phyloP scores from a whole-genome alignment of 2,797 vertebrate species.

The Oryzias dopingdopingensis region DNA sequence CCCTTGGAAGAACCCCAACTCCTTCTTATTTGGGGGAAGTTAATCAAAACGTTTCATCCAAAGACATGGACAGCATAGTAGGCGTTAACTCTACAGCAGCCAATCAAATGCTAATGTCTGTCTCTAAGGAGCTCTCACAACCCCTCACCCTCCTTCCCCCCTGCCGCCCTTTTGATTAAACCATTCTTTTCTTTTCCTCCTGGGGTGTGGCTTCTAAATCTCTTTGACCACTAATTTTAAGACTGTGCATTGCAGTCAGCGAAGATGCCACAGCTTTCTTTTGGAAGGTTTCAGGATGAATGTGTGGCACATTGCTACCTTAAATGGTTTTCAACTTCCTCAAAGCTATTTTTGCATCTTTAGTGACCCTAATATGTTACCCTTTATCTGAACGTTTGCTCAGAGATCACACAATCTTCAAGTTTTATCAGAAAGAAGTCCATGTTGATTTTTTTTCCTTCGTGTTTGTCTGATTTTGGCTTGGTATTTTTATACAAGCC shows the following conservation, averaged over 20 bases:
- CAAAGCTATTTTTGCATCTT: background rate
- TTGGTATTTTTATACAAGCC: background rate
- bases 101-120: constrained; percentile 64
- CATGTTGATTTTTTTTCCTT: background rate
- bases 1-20: too few relatives aligned
- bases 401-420: background rate
- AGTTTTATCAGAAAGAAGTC: background rate
- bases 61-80: constrained; percentile 39
- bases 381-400: background rate
- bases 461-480: background rate
- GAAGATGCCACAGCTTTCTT: constrained; percentile 13
- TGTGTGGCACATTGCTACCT: background rate
- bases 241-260: constrained; percentile 29
- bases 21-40: constrained; percentile 9
- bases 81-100: constrained; percentile 56
- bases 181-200: constrained; percentile 46
- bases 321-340: constrained; percentile 14
- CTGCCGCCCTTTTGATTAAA: constrained; percentile 53
- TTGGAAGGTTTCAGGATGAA: constrained; percentile 38
- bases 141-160: constrained; percentile 31
- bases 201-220: constrained; percentile 26
- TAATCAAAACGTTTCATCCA: constrained; percentile 35
- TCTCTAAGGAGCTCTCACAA: constrained; percentile 47
- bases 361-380: background rate
- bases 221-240: constrained; percentile 51